Conservation (phyloP, 2,113 vertebrate genomes). For the Bothrops jararaca region DNA sequence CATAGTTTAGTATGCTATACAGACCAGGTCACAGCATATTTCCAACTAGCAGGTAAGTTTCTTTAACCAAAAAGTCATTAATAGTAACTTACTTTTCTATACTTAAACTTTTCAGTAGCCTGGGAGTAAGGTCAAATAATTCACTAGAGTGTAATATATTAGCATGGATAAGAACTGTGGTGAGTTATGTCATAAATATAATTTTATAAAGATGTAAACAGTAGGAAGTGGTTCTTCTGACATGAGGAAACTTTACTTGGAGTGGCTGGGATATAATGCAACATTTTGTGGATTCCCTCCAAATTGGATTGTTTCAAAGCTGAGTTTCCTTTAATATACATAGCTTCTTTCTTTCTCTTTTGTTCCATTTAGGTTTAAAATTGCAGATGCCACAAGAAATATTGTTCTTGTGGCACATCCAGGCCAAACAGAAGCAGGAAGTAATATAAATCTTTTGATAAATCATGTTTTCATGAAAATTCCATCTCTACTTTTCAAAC, state of each 20-base stretch:
- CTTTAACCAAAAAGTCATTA: constrained; percentile 50
- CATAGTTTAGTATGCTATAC: neutral
- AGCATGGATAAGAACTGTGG: constrained; percentile 10
- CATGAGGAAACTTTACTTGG: neutral
- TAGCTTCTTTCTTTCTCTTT: constrained; percentile 43
- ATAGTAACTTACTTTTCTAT: constrained; percentile 50
- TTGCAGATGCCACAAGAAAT: constrained; percentile 65
- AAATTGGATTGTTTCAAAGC: constrained; percentile 16
- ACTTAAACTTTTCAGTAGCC: neutral
- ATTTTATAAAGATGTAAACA: constrained; percentile 43
- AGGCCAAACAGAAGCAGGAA: constrained; percentile 59
- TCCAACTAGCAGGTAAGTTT: neutral
- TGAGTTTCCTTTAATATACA: constrained; percentile 44
- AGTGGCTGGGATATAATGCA: constrained; percentile 22
- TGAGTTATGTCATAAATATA: constrained; percentile 42
- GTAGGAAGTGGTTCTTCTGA: constrained; percentile 15
- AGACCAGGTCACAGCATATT: neutral
- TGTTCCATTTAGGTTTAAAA: constrained; percentile 49
- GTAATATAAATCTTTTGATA: constrained; percentile 60
- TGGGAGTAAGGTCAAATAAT: neutral
- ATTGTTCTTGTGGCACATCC: constrained; percentile 56
- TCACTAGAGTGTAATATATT: neutral
- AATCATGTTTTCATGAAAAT: constrained; percentile 56
- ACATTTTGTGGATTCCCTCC: constrained; percentile 47
- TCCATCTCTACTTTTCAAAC: constrained; percentile 37